These are phyloP conservation scores for Diceros bicornis DNA, from an alignment of 2,797 vertebrate species.

Conservation along the genomic window DNA sequence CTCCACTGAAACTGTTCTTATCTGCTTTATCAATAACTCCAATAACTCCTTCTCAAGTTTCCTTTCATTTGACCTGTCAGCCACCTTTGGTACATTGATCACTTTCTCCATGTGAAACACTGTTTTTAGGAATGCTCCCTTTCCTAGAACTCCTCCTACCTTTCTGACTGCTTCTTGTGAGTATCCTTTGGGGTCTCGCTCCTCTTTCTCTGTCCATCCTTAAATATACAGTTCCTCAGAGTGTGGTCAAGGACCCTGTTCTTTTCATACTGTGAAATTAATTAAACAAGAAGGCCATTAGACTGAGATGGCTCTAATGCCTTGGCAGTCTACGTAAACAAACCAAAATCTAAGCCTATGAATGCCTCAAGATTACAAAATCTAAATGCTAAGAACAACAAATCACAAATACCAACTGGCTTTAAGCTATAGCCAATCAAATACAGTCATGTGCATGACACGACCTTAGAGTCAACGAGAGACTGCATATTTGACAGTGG, in stretches of 20 bases:
- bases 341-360: background rate
- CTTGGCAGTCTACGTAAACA: background rate
- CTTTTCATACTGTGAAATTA: background rate
- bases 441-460: background rate
- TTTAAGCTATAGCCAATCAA: background rate
- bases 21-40: slow-evolving; percentile 15
- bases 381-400: background rate
- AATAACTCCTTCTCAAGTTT: background rate
- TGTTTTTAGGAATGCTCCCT: background rate
- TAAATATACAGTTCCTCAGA: background rate
- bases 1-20: background rate
- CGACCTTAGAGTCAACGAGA: too few species aligned
- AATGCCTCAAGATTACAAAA: background rate
- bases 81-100: background rate
- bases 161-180: background rate
- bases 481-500: too few species aligned
- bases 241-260: background rate
- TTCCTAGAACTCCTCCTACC: background rate
- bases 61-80: background rate
- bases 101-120: background rate
- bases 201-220: background rate
- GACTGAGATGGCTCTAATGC: background rate
- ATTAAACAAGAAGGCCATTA: background rate
- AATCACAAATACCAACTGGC: background rate
- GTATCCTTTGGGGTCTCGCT: background rate